Percentiles rank a stretch among this genome's conserved stretches.
phyloP scores from a whole-genome alignment of 2,797 vertebrate species.

The Aselliscus stoliczkanus region DNA sequence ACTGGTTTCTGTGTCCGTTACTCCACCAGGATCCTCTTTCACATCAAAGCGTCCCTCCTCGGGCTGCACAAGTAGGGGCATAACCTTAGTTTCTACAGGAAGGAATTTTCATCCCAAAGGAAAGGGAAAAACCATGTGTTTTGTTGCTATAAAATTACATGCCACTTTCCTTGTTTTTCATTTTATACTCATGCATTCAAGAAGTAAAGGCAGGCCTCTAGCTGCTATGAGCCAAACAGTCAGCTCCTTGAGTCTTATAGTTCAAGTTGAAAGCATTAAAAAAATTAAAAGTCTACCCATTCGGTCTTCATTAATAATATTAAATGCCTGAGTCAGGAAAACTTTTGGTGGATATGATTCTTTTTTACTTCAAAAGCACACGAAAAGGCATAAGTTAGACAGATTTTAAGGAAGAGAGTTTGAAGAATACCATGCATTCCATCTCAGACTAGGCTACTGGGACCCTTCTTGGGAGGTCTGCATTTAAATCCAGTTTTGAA shows the following conservation, averaged over 20 bases:
- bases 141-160: conserved; percentile 73
- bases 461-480: conserved; percentile 54
- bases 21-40: conserved; percentile 78
- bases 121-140: conserved; percentile 74
- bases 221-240: not conserved
- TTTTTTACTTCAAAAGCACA: conserved; percentile 41
- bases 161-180: conserved; percentile 65
- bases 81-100: conserved; percentile 81
- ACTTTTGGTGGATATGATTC: not conserved
- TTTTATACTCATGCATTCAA: not conserved
- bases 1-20: conserved; percentile 79
- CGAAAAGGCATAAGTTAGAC: not conserved
- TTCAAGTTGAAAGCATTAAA: conserved; percentile 3
- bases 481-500: conserved; percentile 12
- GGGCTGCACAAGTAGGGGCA: conserved; percentile 78
- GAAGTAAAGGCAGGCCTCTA: not conserved
- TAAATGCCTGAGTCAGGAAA: conserved; percentile 3
- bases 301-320: conserved; percentile 1
- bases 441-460: not conserved
- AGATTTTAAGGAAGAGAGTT: conserved; percentile 43
- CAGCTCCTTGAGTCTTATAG: not conserved
- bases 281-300: not conserved
- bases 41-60: conserved; percentile 82
- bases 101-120: conserved; percentile 80
- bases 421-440: conserved; percentile 25